These are phyloP conservation scores for Plectus sambesii DNA, from an alignment of 1,140 invertebrate species.

Conservation along the genomic window DNA sequence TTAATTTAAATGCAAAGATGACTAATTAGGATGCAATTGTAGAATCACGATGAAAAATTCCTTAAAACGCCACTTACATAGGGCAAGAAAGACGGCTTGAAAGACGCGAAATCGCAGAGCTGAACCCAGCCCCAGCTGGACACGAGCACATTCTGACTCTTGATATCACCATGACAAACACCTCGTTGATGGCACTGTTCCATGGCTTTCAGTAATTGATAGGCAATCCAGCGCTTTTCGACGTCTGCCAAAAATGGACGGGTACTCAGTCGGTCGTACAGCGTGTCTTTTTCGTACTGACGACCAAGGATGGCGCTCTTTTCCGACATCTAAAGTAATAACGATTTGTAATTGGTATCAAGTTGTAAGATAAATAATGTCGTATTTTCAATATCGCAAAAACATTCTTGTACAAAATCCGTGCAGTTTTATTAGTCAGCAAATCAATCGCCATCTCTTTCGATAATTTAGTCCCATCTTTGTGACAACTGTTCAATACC, in stretches of 20 bases:
- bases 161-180: slow-evolving; percentile 64
- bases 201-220: slow-evolving; percentile 86
- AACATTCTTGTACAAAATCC: neutral
- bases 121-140: slow-evolving; percentile 95
- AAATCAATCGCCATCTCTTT: too few relatives aligned
- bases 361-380: slow-evolving; percentile 15
- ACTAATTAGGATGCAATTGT: too few relatives aligned
- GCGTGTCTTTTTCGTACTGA: slow-evolving; percentile 88
- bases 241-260: slow-evolving; percentile 81
- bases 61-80: slow-evolving; percentile 53
- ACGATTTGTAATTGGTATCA: slow-evolving; percentile 11
- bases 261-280: slow-evolving; percentile 94
- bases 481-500: too few relatives aligned
- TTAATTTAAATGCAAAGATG: too few relatives aligned
- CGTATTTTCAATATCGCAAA: slow-evolving; percentile 2
- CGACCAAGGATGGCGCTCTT: slow-evolving; percentile 81
- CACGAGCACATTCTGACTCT: slow-evolving; percentile 91
- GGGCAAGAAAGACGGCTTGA: slow-evolving; percentile 90
- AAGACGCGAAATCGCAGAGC: slow-evolving; percentile 92
- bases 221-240: slow-evolving; percentile 98
- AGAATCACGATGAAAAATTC: too few relatives aligned
- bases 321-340: slow-evolving; percentile 56
- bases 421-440: too few relatives aligned
- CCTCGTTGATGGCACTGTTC: slow-evolving; percentile 69
- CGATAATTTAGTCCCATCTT: too few relatives aligned